Conservation (phyloP, 2,888 invertebrate species). For the Anthophora plumipes region DNA sequence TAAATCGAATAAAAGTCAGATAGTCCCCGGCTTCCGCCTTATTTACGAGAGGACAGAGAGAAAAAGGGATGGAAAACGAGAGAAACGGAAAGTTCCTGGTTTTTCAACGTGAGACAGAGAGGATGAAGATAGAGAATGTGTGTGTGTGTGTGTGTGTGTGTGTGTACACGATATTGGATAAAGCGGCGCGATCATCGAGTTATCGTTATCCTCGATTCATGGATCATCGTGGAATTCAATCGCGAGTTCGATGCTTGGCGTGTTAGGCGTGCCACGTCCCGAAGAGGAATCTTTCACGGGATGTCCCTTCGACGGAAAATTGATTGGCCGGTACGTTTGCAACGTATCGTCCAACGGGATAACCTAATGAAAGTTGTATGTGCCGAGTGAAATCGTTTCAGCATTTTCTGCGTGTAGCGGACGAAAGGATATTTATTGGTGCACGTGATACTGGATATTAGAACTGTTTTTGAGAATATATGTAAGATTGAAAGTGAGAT, state of each 20-base stretch:
- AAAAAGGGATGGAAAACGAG: slow-evolving; percentile 30
- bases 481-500: too few species aligned
- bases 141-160: too few species aligned
- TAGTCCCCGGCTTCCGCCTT: slow-evolving; percentile 67
- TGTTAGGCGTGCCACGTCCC: slow-evolving; percentile 23
- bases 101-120: not conserved
- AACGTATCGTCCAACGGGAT: slow-evolving; percentile 1
- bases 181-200: slow-evolving; percentile 53
- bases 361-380: slow-evolving; percentile 1
- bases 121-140: not conserved
- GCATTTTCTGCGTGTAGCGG: too few species aligned
- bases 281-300: slow-evolving; percentile 7
- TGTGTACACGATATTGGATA: slow-evolving; percentile 59
- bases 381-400: not conserved
- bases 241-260: not conserved
- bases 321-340: slow-evolving; percentile 29
- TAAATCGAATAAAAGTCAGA: slow-evolving; percentile 80
- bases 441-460: too few species aligned
- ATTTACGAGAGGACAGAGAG: slow-evolving; percentile 72
- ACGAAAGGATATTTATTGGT: not conserved
- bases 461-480: too few species aligned
- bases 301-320: slow-evolving; percentile 25
- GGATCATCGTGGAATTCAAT: slow-evolving; percentile 51
- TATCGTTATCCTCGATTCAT: slow-evolving; percentile 47
- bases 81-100: slow-evolving; percentile 13